Evolutionary conservation across 2,888 invertebrate species (phyloP).

Genomic region (Drosophila rellima): DNA sequence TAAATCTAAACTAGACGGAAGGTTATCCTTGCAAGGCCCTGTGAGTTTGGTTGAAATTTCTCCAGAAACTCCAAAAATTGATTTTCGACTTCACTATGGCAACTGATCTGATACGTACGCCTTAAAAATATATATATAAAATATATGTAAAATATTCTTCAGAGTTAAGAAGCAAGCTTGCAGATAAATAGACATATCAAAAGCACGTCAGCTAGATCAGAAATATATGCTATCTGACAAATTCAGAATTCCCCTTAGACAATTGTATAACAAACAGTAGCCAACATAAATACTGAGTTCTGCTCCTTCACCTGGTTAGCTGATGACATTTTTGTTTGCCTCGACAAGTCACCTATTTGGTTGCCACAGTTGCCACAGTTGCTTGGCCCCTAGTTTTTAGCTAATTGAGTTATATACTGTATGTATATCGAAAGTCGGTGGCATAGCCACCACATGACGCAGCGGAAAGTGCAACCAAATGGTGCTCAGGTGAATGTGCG

Average conservation of each 20-base stretch:
- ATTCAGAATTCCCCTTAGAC: too few relatives aligned
- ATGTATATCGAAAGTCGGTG: conserved; percentile 28
- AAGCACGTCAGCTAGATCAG: not conserved
- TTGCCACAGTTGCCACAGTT: conserved; percentile 26
- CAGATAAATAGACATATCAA: too few relatives aligned
- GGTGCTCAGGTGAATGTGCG: conserved; percentile 50
- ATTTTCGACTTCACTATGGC: too few relatives aligned
- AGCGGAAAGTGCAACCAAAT: conserved; percentile 50
- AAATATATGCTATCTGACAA: not conserved
- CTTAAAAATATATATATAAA: too few relatives aligned
- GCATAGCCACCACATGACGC: conserved; percentile 65
- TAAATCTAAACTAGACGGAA: too few relatives aligned
- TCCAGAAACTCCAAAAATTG: too few relatives aligned
- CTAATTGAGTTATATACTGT: conserved; percentile 72
- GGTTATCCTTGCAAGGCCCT: too few relatives aligned
- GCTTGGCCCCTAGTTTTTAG: conserved; percentile 41
- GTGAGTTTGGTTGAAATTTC: too few relatives aligned
- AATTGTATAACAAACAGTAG: not conserved
- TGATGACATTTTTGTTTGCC: conserved; percentile 25
- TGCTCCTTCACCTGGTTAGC: conserved; percentile 23
- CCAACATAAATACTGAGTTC: not conserved
- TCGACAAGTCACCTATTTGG: conserved; percentile 12
- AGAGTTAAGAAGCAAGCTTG: too few relatives aligned
- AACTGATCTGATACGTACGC: too few relatives aligned
- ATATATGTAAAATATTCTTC: too few relatives aligned